Percentiles rank a stretch among this genome's conserved stretches.
Conservation (phyloP, 2,797 vertebrate species). For the Pterois miles region DNA sequence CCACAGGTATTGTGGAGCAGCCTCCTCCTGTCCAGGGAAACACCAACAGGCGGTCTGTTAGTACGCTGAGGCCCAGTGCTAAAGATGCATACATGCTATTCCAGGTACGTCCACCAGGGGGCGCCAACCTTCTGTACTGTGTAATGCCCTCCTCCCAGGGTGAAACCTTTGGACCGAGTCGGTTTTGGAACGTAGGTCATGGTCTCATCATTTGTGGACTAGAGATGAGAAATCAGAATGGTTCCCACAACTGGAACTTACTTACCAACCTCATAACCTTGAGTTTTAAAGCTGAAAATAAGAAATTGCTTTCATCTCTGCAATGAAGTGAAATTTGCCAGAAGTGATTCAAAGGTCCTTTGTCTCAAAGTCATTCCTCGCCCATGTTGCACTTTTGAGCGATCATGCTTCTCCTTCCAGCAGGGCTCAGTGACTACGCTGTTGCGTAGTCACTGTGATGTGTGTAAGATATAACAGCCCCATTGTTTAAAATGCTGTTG, state of each 20-base stretch:
- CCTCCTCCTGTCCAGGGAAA: slow-evolving; percentile 91
- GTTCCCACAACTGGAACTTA: background rate
- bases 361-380: slow-evolving; percentile 1
- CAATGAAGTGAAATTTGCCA: background rate
- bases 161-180: background rate
- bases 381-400: slow-evolving; percentile 16
- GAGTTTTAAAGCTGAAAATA: background rate
- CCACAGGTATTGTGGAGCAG: slow-evolving; percentile 86
- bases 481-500: slow-evolving; percentile 47
- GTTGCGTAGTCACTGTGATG: slow-evolving; percentile 19
- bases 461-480: slow-evolving; percentile 21
- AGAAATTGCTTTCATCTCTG: slow-evolving; percentile 8
- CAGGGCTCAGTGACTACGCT: slow-evolving; percentile 32
- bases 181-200: slow-evolving; percentile 7
- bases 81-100: slow-evolving; percentile 99
- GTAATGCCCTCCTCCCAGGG: background rate
- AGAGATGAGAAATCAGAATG: background rate
- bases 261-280: background rate
- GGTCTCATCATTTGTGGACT: background rate
- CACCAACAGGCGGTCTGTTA: slow-evolving; percentile 94
- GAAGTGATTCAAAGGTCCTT: background rate
- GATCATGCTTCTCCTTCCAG: slow-evolving; percentile 10
- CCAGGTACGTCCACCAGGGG: slow-evolving; percentile 87
- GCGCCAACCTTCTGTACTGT: slow-evolving; percentile 27
- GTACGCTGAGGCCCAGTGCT: slow-evolving; percentile 94